These are phyloP conservation scores for Hemitrygon akajei DNA, from an alignment of 2,797 vertebrate species.

Conservation along the genomic window DNA sequence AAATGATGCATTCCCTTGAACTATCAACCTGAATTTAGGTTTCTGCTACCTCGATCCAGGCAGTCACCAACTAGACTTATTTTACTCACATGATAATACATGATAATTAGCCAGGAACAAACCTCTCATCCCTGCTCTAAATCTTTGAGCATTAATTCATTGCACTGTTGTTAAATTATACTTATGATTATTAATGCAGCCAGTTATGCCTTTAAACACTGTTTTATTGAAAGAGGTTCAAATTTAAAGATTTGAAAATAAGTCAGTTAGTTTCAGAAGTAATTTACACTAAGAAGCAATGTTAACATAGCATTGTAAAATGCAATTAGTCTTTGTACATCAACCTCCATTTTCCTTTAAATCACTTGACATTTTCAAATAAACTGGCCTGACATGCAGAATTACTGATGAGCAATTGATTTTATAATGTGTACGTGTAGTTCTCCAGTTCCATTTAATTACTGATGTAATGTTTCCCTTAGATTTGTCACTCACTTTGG, in stretches of 20 bases:
- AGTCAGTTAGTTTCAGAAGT: not conserved
- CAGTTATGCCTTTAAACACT: not conserved
- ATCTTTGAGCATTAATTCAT: not conserved
- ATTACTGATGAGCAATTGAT: not conserved
- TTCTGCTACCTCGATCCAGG: not conserved
- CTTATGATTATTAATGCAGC: not conserved
- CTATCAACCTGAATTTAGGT: not conserved
- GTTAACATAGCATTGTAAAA: not conserved
- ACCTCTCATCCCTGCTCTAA: not conserved
- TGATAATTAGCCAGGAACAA: not conserved
- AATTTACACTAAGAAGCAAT: not conserved
- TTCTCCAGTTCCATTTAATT: not conserved
- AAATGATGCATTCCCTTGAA: not conserved
- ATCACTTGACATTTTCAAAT: not conserved
- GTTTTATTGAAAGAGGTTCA: not conserved
- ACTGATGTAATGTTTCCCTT: not conserved
- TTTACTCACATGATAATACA: not conserved
- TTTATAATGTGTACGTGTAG: not conserved
- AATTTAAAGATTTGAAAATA: not conserved
- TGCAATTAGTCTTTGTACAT: not conserved
- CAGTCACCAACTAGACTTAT: not conserved
- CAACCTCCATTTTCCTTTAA: not conserved
- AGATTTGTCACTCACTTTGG: not conserved
- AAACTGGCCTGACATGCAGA: not conserved
- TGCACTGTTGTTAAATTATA: not conserved